Percentiles rank a stretch among this genome's conserved stretches.
Evolutionary conservation across 2,888 invertebrate species (phyloP).

Genomic region (Anthoptus insignis): DNA sequence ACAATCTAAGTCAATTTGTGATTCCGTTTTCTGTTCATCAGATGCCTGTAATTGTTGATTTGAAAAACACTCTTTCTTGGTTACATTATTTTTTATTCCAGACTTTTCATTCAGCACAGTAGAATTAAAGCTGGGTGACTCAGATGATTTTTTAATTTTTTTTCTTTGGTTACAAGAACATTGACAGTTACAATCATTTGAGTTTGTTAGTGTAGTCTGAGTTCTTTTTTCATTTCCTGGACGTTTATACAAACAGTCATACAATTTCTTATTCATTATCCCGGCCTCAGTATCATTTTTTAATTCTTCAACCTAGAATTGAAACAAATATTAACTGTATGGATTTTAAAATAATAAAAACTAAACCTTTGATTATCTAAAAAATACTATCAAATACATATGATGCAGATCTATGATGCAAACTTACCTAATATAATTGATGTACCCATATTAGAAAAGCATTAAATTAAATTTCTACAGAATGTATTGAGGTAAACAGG

Average conservation of each 20-base stretch:
- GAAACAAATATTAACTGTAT: no score
- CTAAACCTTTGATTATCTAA: neutral
- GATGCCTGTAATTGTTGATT: constrained; percentile 18
- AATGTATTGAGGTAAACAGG: no score
- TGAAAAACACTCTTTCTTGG: constrained; percentile 16
- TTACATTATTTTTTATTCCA: constrained; percentile 19
- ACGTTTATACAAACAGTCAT: constrained; percentile 66
- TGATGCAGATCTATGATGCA: no score
- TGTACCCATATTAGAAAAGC: no score
- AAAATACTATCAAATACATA: no score
- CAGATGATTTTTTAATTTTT: constrained; percentile 56
- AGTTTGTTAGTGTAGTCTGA: constrained; percentile 58
- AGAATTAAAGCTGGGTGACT: constrained; percentile 47
- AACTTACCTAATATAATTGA: no score
- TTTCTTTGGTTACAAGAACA: constrained; percentile 66
- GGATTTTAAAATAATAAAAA: constrained; percentile 22
- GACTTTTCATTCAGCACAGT: constrained; percentile 20
- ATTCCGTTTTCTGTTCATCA: neutral
- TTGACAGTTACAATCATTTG: constrained; percentile 63
- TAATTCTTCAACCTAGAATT: constrained; percentile 70
- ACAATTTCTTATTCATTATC: constrained; percentile 67
- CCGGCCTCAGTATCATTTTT: constrained; percentile 73
- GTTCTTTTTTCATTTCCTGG: constrained; percentile 70
- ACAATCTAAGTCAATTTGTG: neutral
- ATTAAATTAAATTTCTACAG: no score